A percentile compares a stretch with the other conserved stretches of the same genome.
Evolutionary conservation across 2,797 vertebrate species (phyloP).

Genomic region (Halcyon leucocephala): DNA sequence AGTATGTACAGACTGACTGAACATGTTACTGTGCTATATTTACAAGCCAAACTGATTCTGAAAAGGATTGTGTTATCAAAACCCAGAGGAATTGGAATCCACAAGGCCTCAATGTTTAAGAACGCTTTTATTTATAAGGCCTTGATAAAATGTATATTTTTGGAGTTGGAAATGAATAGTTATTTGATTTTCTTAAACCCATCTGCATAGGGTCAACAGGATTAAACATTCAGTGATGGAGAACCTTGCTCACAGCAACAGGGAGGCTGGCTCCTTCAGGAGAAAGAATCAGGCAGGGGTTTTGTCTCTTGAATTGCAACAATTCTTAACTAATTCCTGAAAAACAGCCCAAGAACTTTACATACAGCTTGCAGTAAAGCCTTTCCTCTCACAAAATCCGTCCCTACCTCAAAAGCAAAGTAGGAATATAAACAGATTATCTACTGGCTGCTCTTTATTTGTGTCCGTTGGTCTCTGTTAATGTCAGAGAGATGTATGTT

Average conservation of each 20-base stretch:
- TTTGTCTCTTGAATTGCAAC: not conserved
- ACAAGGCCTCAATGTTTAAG: not conserved
- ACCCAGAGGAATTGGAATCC: not conserved
- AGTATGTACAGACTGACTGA: not conserved
- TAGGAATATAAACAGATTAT: constrained; percentile 40
- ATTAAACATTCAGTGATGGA: not conserved
- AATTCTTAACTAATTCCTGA: constrained; percentile 12
- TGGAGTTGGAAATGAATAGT: not conserved
- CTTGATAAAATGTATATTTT: not conserved
- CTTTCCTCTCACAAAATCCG: constrained; percentile 17
- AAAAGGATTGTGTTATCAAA: not conserved
- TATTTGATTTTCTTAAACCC: not conserved
- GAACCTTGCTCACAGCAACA: not conserved
- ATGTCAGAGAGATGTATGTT: constrained; percentile 48
- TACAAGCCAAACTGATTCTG: not conserved
- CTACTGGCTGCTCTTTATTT: constrained; percentile 30
- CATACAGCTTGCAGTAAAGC: constrained; percentile 16
- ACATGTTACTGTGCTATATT: not conserved
- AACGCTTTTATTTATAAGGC: not conserved
- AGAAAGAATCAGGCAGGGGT: not conserved
- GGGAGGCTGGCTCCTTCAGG: not conserved
- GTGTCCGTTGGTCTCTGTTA: constrained; percentile 51
- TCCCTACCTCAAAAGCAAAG: constrained; percentile 13
- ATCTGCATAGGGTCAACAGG: not conserved
- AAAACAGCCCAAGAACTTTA: constrained; percentile 21